Conservation (phyloP, 2,888 invertebrate species). For the Lasioglossum marginatum region DNA sequence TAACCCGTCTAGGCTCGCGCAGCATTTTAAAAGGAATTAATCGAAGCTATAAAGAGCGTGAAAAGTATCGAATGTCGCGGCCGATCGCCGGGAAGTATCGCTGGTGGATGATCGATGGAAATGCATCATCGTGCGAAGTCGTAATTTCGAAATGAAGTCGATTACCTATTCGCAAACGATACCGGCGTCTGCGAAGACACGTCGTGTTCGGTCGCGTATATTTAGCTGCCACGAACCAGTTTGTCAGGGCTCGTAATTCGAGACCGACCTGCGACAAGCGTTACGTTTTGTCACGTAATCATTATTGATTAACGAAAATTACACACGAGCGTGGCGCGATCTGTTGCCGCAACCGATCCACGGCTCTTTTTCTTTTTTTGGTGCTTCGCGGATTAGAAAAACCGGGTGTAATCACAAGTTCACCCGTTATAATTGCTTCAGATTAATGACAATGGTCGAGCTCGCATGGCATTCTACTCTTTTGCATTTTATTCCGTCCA, state of each 20-base stretch:
- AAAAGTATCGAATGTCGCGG: not conserved
- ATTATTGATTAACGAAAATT: slow-evolving; percentile 62
- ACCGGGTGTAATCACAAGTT: not conserved
- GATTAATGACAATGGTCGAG: not conserved
- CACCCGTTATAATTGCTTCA: not conserved
- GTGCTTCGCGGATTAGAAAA: not conserved
- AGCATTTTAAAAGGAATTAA: not conserved
- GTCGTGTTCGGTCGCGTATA: slow-evolving; percentile 41
- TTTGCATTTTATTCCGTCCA: not conserved
- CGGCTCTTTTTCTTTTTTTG: not conserved
- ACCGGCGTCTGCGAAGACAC: slow-evolving; percentile 33
- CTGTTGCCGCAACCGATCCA: not conserved
- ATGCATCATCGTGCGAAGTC: slow-evolving; percentile 15
- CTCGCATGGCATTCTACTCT: not conserved
- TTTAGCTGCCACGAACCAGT: slow-evolving; percentile 55
- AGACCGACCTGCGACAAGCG: slow-evolving; percentile 42
- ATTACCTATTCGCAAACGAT: slow-evolving; percentile 43
- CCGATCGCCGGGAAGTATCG: not conserved
- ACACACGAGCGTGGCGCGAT: slow-evolving; percentile 15
- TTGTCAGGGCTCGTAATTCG: slow-evolving; percentile 53
- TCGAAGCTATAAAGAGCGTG: not conserved
- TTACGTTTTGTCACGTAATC: slow-evolving; percentile 64
- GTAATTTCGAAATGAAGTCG: slow-evolving; percentile 44
- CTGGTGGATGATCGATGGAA: not conserved
- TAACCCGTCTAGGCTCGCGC: not conserved